Conservation (phyloP, 2,888 invertebrate genomes). For the Asteroscopus sphinx region DNA sequence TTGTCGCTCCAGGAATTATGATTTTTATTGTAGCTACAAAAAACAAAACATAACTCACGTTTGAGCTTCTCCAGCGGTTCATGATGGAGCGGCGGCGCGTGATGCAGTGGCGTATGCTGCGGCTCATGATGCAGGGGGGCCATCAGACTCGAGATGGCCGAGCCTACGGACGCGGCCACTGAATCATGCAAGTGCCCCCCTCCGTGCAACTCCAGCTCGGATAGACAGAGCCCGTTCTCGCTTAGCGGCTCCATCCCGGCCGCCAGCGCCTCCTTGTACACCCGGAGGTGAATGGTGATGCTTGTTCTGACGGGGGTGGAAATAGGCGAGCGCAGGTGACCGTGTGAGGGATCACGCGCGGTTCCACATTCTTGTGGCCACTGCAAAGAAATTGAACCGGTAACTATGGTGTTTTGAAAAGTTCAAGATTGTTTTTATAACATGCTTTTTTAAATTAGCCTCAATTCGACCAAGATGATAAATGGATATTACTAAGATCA, state of each 20-base stretch:
- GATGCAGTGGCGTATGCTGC: slow-evolving; percentile 89
- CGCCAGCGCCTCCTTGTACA: slow-evolving; percentile 91
- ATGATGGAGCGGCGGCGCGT: slow-evolving; percentile 91
- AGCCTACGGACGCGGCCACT: slow-evolving; percentile 87
- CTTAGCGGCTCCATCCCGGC: slow-evolving; percentile 92
- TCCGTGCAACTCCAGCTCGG: slow-evolving; percentile 91
- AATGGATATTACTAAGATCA: no score
- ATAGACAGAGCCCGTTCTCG: slow-evolving; percentile 93
- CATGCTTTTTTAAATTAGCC: no score
- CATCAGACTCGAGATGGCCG: slow-evolving; percentile 89
- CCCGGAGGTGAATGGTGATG: slow-evolving; percentile 89
- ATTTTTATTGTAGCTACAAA: neutral
- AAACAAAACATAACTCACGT: slow-evolving; percentile 89
- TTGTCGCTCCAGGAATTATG: no score
- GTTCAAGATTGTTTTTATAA: no score
- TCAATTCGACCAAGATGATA: no score
- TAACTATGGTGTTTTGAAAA: neutral
- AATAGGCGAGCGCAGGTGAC: slow-evolving; percentile 62
- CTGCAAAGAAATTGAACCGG: slow-evolving; percentile 41
- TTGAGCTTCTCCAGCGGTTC: slow-evolving; percentile 94
- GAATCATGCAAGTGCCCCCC: slow-evolving; percentile 87
- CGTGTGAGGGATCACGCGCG: slow-evolving; percentile 46
- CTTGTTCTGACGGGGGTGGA: slow-evolving; percentile 54
- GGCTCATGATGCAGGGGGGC: slow-evolving; percentile 88
- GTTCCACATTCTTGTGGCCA: slow-evolving; percentile 49